These are phyloP conservation scores for Podiceps cristatus DNA, from an alignment of 2,113 vertebrate genomes.

Conservation along the genomic window DNA sequence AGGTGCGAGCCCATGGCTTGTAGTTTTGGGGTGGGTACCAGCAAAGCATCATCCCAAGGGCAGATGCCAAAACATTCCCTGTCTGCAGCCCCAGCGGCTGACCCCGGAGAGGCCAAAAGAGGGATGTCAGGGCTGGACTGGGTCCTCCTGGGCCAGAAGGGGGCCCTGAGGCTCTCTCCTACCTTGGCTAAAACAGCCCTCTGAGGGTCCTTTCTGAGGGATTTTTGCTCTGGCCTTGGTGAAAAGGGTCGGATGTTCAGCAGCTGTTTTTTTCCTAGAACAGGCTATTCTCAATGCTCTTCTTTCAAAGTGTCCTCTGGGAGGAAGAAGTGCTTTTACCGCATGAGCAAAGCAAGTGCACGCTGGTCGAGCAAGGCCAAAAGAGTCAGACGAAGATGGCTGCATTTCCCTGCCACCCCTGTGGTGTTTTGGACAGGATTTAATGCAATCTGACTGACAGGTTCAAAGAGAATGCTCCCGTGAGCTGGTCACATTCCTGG, in stretches of 20 bases:
- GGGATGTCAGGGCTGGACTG: background rate
- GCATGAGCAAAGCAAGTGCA: background rate
- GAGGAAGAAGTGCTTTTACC: background rate
- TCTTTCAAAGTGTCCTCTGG: background rate
- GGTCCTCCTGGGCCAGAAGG: background rate
- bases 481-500: background rate
- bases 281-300: background rate
- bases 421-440: background rate
- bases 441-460: background rate
- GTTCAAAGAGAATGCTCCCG: background rate
- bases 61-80: background rate
- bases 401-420: background rate
- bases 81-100: background rate
- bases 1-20: background rate
- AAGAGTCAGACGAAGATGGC: background rate
- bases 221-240: background rate
- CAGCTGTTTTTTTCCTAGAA: background rate
- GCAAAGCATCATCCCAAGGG: background rate
- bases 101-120: background rate
- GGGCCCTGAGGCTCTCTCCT: background rate
- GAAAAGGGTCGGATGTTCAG: fast-evolving
- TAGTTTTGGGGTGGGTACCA: background rate
- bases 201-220: background rate
- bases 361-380: background rate
- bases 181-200: background rate